Evolutionary conservation across 2,113 vertebrate species (phyloP), one percentile per base, ranked within the genome.

Genomic region (Saccopteryx leptura): DNA sequence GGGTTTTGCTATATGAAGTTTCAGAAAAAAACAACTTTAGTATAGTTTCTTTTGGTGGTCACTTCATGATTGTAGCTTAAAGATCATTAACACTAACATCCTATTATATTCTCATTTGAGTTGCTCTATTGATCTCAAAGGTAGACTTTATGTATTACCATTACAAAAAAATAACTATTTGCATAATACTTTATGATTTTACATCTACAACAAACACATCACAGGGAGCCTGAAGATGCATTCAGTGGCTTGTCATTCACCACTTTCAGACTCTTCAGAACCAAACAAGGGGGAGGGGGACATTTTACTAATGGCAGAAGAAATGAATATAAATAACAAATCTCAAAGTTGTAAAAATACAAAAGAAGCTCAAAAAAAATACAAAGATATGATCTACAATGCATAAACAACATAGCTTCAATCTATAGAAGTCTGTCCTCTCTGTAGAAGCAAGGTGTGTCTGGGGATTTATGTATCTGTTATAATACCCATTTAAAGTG

Each of bases 181-280:
- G 97, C 97, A 98, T 98, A 97, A 97, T 95, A 98, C 95, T 98
- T 98, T 97, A 98, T 98, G 97, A 98, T 97, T 97, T 97, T 97
- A 96, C 96, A 96, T 97, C 95, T 98, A 97, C 91, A 94, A 97
- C 94, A 97, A 97, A 96, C 96, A 98, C 97, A 98, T 98, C 97
- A 96, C 97, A 97, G 97, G 97, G 97, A 97, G 97, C 60, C 97
- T 86, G 60, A 95, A 69, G 95, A 93, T 50, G 74, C 89, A 97
- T 98, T 98, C 97, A 98, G 91, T n/a, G 80, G 97, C 97, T 80
- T 98, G 97, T 97, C 97, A 98, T 95, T 98, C 97, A 97, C 94
- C 91, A 96, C 94, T 97, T 96, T 93, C 96, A 98, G 93, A 97
- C 91, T 93, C 94, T 97, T 98, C 96, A 97, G 86, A 97, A 93